Conservation (phyloP, 2,888 invertebrate species). For the Odontomyia ornata region DNA sequence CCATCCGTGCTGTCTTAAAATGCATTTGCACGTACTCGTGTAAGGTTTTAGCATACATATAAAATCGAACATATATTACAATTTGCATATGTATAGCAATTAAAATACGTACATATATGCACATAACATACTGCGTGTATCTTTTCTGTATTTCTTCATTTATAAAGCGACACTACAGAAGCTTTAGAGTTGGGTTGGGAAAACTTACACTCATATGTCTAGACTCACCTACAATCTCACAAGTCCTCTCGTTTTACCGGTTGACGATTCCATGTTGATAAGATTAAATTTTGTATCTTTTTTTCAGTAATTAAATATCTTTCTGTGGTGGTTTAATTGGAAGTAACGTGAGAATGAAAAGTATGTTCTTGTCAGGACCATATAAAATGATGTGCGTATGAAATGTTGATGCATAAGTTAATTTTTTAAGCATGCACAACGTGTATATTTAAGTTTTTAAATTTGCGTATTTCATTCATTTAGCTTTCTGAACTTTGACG, state of each 20-base stretch:
- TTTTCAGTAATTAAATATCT: too few relatives aligned
- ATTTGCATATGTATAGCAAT: too few relatives aligned
- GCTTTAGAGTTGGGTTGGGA: background rate
- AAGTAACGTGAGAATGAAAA: too few relatives aligned
- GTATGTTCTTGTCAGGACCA: too few relatives aligned
- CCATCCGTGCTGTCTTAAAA: constrained; percentile 11
- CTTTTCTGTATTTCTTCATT: background rate
- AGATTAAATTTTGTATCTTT: background rate
- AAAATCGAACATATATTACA: background rate
- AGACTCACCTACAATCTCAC: constrained; percentile 4
- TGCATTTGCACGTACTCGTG: background rate
- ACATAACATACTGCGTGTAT: background rate
- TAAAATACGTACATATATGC: background rate
- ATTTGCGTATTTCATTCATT: too few relatives aligned
- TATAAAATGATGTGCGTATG: too few relatives aligned
- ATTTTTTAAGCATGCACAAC: too few relatives aligned
- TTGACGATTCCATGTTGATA: constrained; percentile 7
- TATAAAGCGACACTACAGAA: background rate
- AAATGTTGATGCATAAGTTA: too few relatives aligned
- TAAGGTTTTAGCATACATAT: background rate
- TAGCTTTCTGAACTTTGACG: too few relatives aligned
- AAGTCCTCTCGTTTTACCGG: background rate
- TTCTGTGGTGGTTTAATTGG: too few relatives aligned
- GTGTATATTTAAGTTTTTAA: too few relatives aligned
- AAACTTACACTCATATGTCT: background rate